Evolutionary conservation across 2,888 invertebrate species (phyloP), one percentile per base, ranked within the genome.

Genomic region (Caenorhabditis angaria): DNA sequence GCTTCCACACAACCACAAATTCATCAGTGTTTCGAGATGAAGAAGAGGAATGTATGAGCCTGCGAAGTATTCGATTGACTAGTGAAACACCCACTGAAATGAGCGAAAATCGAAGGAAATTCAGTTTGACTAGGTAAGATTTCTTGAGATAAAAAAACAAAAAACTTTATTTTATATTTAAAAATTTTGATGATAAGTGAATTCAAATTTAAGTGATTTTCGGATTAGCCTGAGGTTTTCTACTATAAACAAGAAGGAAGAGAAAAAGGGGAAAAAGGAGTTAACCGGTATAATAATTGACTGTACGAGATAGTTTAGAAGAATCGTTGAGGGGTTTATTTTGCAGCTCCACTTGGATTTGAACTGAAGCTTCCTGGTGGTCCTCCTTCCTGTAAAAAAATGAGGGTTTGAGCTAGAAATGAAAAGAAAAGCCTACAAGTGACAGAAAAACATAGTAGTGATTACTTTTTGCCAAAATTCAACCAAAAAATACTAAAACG

Each of bases 1-100:
- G 92, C 85, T 91, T 91, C 85, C 90, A 91, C 83, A 77, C 76
- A 2, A 18, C 22, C 56, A 54, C 32, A 32, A 32, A 8, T 5
- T 12, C 14, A 3, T 41, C 41, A 18, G 41, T 41, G 3, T n/a
- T 58, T 28, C 20, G 10, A 4, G 24, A 29, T 4, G 18, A 27
- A 20, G 64, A 67, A 22, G 63, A 60, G 14, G 68, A 72, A 14
- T 60, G 53, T 8, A 58, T 60, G 2, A 68, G 68, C 48, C 28
- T 66, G n/a, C 24, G 65, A 54, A 68, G 73, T 60, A 28, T 69
- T 12, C 66, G 62, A 58, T 51, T 64, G 47, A 69, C 65, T 14
- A 70, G 66, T 54, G 68, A 70, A 10, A 71, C 65, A 10, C 70
- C 66, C 3, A 65, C 70, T 1, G 56, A 56, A 1, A 32, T 56